Conservation (phyloP, 2,797 vertebrate genomes). For the Megalops cyprinoides region DNA sequence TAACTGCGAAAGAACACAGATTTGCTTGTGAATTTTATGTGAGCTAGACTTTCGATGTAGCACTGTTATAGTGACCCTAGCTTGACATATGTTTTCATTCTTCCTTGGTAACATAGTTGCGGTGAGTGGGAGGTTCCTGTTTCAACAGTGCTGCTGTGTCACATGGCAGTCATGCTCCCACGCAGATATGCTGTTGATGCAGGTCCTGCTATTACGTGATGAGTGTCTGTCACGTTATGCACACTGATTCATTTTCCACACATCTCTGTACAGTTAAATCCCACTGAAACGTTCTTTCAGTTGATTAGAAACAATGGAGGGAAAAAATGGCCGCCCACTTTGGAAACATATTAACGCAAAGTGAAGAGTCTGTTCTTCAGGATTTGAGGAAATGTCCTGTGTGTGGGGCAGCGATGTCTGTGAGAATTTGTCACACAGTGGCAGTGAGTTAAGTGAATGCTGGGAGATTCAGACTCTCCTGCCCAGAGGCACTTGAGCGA, state of each 20-base stretch:
- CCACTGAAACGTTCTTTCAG: neutral
- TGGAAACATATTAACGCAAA: neutral
- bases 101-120: slow-evolving; percentile 18
- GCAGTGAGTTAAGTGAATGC: neutral
- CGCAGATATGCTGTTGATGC: slow-evolving; percentile 31
- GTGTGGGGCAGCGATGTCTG: neutral
- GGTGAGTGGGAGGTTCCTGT: slow-evolving; percentile 48
- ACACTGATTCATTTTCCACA: too few relatives aligned
- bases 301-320: neutral
- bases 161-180: slow-evolving; percentile 41
- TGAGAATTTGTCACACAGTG: neutral
- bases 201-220: slow-evolving; percentile 24
- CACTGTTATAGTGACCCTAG: too few relatives aligned
- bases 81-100: too few relatives aligned
- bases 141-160: slow-evolving; percentile 27
- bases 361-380: neutral
- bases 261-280: neutral
- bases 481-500: neutral
- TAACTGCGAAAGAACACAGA: neutral
- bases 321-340: neutral
- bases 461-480: neutral
- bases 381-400: neutral
- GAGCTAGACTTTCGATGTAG: too few relatives aligned
- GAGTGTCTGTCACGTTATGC: slow-evolving; percentile 20
- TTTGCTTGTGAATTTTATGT: neutral